Conservation (phyloP, 1,140 invertebrate genomes). For the Amyelois transitella region DNA sequence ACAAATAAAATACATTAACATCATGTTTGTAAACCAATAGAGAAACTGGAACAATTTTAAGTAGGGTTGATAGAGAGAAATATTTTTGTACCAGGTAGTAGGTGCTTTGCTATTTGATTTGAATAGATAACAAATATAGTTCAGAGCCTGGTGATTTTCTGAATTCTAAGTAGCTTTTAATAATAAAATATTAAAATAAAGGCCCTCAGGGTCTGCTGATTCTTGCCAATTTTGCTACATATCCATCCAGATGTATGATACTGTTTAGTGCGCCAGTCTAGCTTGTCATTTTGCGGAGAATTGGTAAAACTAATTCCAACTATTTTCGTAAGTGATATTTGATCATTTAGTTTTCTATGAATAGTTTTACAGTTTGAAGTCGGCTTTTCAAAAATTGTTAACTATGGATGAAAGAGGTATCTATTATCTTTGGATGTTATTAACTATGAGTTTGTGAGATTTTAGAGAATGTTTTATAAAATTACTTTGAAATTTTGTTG, state of each 20-base stretch:
- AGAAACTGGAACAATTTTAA: constrained; percentile 59
- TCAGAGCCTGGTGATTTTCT: constrained; percentile 54
- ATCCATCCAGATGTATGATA: constrained; percentile 64
- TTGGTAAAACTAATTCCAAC: constrained; percentile 45
- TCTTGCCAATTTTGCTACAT: constrained; percentile 66
- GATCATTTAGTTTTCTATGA: constrained; percentile 66
- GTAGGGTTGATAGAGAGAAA: constrained; percentile 62
- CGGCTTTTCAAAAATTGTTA: constrained; percentile 70
- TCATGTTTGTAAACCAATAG: constrained; percentile 42
- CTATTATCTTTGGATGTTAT: constrained; percentile 64
- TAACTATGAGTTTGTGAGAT: constrained; percentile 56
- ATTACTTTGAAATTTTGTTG: constrained; percentile 29
- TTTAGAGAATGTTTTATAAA: constrained; percentile 47
- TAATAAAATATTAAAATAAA: constrained; percentile 38
- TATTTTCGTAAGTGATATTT: constrained; percentile 66
- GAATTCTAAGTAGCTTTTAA: constrained; percentile 57
- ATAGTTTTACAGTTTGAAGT: constrained; percentile 70
- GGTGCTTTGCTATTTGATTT: constrained; percentile 65
- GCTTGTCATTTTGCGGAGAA: constrained; percentile 33
- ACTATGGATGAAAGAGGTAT: constrained; percentile 68
- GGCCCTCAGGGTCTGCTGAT: constrained; percentile 45
- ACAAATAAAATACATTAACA: constrained; percentile 46
- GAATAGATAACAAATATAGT: constrained; percentile 63
- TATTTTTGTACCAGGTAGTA: constrained; percentile 71
- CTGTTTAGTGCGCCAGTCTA: constrained; percentile 39